These are phyloP conservation scores for Yponomeuta sedellus DNA, from an alignment of 2,888 invertebrate species.

Conservation along the genomic window DNA sequence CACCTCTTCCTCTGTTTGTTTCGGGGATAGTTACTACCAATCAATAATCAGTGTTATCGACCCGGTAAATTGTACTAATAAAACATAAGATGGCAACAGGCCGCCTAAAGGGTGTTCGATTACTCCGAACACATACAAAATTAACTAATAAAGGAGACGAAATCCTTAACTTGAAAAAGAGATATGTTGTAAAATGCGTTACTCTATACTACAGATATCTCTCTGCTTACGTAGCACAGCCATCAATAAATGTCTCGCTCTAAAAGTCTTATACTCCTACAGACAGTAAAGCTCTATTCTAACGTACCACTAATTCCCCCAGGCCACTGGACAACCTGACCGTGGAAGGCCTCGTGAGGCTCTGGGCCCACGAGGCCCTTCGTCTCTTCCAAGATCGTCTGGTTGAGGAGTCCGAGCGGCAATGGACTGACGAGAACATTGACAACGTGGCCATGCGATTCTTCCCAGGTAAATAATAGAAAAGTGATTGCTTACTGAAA, in stretches of 20 bases:
- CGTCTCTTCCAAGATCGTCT: conserved; percentile 97
- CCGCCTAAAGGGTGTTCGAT: too few species aligned
- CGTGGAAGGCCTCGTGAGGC: conserved; percentile 96
- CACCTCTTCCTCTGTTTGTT: too few species aligned
- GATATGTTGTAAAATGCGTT: too few species aligned
- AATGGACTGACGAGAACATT: conserved; percentile 99
- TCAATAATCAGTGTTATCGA: too few species aligned
- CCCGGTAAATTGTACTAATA: too few species aligned
- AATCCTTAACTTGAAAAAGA: too few species aligned
- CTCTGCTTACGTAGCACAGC: too few species aligned
- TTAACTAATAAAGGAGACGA: too few species aligned
- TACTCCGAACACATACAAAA: too few species aligned
- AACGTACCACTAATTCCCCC: conserved; percentile 9
- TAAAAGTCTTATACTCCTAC: conserved; percentile 84
- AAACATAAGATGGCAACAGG: too few species aligned
- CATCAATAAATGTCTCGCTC: conserved; percentile 99
- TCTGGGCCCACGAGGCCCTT: conserved; percentile 99
- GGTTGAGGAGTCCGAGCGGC: conserved; percentile 95
- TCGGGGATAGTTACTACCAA: too few species aligned
- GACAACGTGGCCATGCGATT: conserved; percentile 94
- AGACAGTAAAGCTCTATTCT: not conserved
- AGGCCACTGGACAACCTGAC: conserved; percentile 93
- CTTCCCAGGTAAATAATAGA: conserved; percentile 83
- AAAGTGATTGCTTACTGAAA: not conserved
- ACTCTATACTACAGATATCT: too few species aligned